Evolutionary conservation across 35 echinoderm and acorn worm species (phyloP).

Genomic region (Anneissia japonica): DNA sequence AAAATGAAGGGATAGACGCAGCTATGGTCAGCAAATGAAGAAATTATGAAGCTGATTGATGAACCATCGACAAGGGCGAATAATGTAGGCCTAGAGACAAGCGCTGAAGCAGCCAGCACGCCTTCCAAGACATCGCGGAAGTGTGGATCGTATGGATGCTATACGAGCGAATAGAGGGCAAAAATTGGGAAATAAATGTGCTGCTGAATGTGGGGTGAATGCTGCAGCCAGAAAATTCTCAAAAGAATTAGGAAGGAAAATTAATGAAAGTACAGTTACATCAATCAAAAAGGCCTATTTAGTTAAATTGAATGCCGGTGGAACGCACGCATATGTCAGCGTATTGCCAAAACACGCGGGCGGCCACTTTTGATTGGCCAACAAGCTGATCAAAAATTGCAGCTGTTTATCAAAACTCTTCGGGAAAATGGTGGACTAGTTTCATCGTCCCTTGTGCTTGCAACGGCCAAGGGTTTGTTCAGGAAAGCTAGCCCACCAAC

Average conservation of each 20-base stretch:
- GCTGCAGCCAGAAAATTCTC: slow-evolving; percentile 27
- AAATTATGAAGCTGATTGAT: neutral
- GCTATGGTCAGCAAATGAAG: neutral
- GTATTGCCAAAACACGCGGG: slow-evolving; percentile 14
- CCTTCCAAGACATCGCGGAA: neutral
- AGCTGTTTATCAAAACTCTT: neutral
- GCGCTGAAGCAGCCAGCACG: neutral
- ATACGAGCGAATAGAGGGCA: slow-evolving; percentile 7
- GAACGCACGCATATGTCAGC: neutral
- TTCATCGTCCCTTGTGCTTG: slow-evolving; percentile 4
- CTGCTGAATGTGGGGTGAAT: slow-evolving; percentile 25
- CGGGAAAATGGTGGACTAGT: slow-evolving; percentile 16
- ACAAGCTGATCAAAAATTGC: slow-evolving; percentile 8
- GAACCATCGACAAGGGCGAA: neutral
- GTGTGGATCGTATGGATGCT: slow-evolving; percentile 10
- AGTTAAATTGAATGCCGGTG: neutral
- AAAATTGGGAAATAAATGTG: slow-evolving; percentile 46
- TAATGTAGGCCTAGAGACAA: neutral
- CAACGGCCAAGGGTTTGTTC: slow-evolving; percentile 1
- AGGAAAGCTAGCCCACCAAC: neutral
- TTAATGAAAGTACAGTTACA: slow-evolving; percentile 41
- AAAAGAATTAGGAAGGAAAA: slow-evolving; percentile 17
- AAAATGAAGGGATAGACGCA: slow-evolving; percentile 2
- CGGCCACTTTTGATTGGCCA: slow-evolving; percentile 24
- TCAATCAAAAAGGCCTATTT: slow-evolving; percentile 39